phyloP scores from a whole-genome alignment of 1,140 invertebrate genomes.

The Araneus ventricosus region DNA sequence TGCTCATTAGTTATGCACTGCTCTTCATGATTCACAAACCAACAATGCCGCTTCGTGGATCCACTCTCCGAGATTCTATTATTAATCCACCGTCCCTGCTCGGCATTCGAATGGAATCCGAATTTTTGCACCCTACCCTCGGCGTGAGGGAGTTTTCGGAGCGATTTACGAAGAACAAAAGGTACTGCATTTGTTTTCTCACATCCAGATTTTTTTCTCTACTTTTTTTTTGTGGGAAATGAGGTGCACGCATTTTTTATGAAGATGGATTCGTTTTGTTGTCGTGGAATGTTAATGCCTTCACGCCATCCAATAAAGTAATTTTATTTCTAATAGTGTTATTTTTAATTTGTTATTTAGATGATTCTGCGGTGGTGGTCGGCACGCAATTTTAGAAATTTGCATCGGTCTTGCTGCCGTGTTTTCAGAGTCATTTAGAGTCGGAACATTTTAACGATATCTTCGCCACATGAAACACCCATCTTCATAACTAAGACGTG shows the following conservation, averaged over 20 bases:
- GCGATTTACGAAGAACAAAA: constrained; percentile 2
- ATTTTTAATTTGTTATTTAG: too few relatives aligned
- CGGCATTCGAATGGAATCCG: constrained; percentile 2
- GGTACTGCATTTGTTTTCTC: not conserved
- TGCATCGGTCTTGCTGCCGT: too few relatives aligned
- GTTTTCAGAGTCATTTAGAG: too few relatives aligned
- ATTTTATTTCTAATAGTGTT: too few relatives aligned
- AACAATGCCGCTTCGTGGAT: constrained; percentile 33
- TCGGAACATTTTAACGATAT: too few relatives aligned
- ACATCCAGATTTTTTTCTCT: not conserved
- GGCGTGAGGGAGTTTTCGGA: not conserved
- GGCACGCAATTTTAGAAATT: too few relatives aligned
- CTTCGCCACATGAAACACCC: too few relatives aligned
- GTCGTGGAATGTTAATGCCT: not conserved
- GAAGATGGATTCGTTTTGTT: not conserved
- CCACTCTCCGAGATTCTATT: constrained; percentile 51
- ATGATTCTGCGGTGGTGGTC: too few relatives aligned
- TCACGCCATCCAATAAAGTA: too few relatives aligned
- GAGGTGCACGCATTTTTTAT: not conserved
- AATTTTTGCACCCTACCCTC: not conserved
- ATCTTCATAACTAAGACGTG: too few relatives aligned
- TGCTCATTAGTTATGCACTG: constrained; percentile 65
- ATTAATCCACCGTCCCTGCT: constrained; percentile 61
- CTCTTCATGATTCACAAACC: constrained; percentile 64
- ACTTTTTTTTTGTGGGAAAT: not conserved